A percentile compares a stretch with the other conserved stretches of the same genome.
These are phyloP conservation scores for Calameuta idolon DNA, from an alignment of 2,888 invertebrate species.

Conservation along the genomic window DNA sequence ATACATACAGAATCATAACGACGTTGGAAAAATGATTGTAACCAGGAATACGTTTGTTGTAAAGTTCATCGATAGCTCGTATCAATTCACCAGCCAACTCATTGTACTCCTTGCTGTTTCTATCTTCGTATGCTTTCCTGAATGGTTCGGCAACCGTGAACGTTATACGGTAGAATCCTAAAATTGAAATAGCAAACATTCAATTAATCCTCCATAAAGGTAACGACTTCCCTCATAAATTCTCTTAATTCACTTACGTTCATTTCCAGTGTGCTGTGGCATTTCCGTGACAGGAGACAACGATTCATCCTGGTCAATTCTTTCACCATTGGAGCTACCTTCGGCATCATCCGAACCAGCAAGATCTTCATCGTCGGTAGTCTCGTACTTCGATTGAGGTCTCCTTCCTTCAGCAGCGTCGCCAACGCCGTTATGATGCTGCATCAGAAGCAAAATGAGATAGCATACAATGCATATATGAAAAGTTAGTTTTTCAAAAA, in stretches of 20 bases:
- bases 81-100: slow-evolving; percentile 73
- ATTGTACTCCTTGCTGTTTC: slow-evolving; percentile 73
- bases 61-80: slow-evolving; percentile 72
- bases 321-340: slow-evolving; percentile 43
- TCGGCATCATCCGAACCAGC: slow-evolving; percentile 59
- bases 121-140: slow-evolving; percentile 70
- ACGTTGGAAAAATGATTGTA: slow-evolving; percentile 69
- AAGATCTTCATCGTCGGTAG: slow-evolving; percentile 54
- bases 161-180: slow-evolving; percentile 70
- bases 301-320: slow-evolving; percentile 6
- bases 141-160: slow-evolving; percentile 76
- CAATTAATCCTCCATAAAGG: background rate
- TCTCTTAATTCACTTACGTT: background rate
- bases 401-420: slow-evolving; percentile 34
- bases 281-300: background rate
- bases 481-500: background rate
- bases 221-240: background rate
- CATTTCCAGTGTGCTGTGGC: background rate
- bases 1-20: slow-evolving; percentile 78
- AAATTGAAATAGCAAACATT: background rate
- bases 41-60: slow-evolving; percentile 55
- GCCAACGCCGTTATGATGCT: slow-evolving; percentile 35
- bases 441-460: background rate
- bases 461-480: background rate
- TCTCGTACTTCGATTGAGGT: slow-evolving; percentile 25